Evolutionary conservation across 1,140 invertebrate genomes (phyloP), one percentile per base, ranked within the genome.

Genomic region (Heliconius himera): DNA sequence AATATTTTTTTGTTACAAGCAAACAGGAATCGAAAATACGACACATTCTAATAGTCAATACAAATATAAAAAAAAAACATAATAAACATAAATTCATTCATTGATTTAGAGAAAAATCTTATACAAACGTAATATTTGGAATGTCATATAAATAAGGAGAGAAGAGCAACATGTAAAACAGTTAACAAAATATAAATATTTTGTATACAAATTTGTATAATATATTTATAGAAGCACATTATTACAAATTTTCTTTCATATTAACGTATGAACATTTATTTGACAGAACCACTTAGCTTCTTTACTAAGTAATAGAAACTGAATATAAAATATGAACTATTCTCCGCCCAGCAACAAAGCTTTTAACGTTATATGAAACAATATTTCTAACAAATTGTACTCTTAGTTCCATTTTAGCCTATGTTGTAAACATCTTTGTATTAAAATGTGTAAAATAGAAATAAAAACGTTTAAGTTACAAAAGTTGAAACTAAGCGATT

Each of bases 331-430:
- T 72, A 72, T 72, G 70, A 41, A 41, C 1, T 71, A n/a, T 26
- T 70, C 29, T 38, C 70, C 70, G 22, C 70, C 36, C 70, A 72
- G 36, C 33, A 72, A 72, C 70, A 72, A 72, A 72, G 70, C 70
- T 72, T 72, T 72, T 72, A 72, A 72, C 70, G 70, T 72, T 41
- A 72, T 70, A 70, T 70, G 26, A 41, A 72, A 72, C 36, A 72
- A 38, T 72, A 72, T 72, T 72, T 72, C 70, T 72, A 72, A 72
- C 29, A 72, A 72, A 72, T 72, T 72, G 70, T 72, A 29, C 60
- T 66, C 26, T 66, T 29, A 66, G 60, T 66, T 66, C 13, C 18
- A 36, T 38, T 60, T 76, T n/a, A 33, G 8, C 29, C 5, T 36
- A 76, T 38, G 36, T 29, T 74, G 11, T n/a, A 66, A 66, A 46